phyloP scores from a whole-genome alignment of 2,113 vertebrate genomes.

The Hoplias malabaricus region DNA sequence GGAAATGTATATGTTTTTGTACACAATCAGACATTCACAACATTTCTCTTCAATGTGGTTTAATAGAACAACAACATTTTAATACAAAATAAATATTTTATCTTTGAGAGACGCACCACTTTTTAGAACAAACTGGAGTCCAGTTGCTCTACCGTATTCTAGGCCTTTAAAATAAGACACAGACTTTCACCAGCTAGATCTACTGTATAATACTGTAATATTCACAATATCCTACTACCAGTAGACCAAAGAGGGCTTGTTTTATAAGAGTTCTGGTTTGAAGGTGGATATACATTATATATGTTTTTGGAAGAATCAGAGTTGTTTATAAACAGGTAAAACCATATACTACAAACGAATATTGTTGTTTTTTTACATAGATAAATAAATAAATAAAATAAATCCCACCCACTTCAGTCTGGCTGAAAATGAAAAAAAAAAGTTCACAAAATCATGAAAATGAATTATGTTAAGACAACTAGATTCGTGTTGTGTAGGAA shows the following conservation, averaged over 20 bases:
- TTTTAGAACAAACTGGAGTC: neutral
- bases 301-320: neutral
- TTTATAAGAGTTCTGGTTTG: neutral
- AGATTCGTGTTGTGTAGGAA: no score
- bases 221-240: neutral
- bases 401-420: no score
- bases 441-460: no score
- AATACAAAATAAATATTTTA: constrained; percentile 25
- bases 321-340: no score
- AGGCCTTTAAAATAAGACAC: constrained; percentile 19
- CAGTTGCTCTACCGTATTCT: neutral
- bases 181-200: neutral
- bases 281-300: neutral
- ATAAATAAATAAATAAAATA: no score
- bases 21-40: neutral
- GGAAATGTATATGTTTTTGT: no score
- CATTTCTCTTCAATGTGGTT: neutral
- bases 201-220: neutral
- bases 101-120: constrained; percentile 2
- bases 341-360: no score
- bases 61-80: constrained; percentile 28
- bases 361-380: no score
- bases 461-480: no score
- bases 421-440: no score
- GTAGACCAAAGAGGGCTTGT: neutral